A percentile compares a stretch with the other conserved stretches of the same genome.
phyloP scores from a whole-genome alignment of 2,113 vertebrate genomes.

The Hydrolagus affinis region DNA sequence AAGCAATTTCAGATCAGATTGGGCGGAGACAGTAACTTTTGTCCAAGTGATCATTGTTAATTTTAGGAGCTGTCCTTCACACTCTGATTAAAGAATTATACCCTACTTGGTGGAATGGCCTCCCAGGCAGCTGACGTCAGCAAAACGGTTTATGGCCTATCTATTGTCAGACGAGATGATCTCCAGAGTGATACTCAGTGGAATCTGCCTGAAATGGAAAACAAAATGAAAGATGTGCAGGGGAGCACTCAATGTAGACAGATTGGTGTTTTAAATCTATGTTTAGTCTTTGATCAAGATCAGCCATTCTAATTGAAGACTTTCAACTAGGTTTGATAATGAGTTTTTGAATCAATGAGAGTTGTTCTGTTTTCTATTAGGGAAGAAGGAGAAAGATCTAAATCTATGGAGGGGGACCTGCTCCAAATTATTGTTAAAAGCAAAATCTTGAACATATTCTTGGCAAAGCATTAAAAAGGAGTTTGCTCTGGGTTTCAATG shows the following conservation, averaged over 20 bases:
- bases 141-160: neutral
- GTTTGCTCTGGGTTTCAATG: neutral
- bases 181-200: neutral
- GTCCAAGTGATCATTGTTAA: neutral
- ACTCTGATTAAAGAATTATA: neutral
- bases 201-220: neutral
- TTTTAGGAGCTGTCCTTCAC: neutral
- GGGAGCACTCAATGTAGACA: neutral
- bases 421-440: neutral
- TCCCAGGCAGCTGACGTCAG: neutral
- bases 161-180: neutral
- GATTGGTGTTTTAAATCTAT: neutral
- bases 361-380: neutral
- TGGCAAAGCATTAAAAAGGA: neutral
- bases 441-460: neutral
- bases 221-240: neutral
- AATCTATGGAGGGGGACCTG: neutral
- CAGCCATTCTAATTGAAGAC: neutral
- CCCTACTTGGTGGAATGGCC: neutral
- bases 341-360: neutral
- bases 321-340: neutral
- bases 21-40: neutral
- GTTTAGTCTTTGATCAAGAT: neutral
- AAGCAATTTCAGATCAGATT: neutral
- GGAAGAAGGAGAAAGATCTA: neutral